A percentile compares a stretch with the other conserved stretches of the same genome.
Conservation (phyloP, 2,797 vertebrate genomes). For the Sebastiscus albofasciatus region DNA sequence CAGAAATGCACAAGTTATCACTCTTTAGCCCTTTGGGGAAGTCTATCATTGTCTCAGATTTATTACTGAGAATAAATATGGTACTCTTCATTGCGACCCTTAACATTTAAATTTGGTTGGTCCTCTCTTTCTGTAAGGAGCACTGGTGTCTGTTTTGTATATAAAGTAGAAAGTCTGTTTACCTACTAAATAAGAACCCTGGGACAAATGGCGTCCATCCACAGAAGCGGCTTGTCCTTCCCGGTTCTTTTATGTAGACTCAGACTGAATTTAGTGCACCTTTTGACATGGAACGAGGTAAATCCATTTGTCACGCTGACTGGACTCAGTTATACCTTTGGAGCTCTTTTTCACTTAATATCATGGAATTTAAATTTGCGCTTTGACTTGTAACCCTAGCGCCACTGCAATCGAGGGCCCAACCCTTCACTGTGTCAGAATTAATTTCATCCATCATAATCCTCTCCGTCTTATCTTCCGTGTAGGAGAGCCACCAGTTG, state of each 20-base stretch:
- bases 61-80: neutral
- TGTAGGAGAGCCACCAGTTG: conserved; percentile 94
- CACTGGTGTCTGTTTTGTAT: neutral
- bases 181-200: neutral
- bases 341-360: neutral
- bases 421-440: neutral
- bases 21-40: neutral
- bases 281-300: neutral
- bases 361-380: neutral
- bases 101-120: neutral
- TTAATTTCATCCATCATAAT: neutral
- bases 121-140: neutral
- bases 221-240: neutral
- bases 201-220: neutral
- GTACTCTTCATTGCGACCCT: neutral
- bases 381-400: neutral
- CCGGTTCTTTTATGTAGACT: neutral
- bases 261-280: neutral
- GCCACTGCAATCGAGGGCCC: neutral
- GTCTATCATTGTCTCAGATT: neutral
- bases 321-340: neutral
- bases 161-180: neutral
- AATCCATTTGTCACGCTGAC: neutral
- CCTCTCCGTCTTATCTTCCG: neutral
- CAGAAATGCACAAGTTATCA: neutral